Conservation (phyloP, 2,888 invertebrate species). For the Xestia rhomboidea region DNA sequence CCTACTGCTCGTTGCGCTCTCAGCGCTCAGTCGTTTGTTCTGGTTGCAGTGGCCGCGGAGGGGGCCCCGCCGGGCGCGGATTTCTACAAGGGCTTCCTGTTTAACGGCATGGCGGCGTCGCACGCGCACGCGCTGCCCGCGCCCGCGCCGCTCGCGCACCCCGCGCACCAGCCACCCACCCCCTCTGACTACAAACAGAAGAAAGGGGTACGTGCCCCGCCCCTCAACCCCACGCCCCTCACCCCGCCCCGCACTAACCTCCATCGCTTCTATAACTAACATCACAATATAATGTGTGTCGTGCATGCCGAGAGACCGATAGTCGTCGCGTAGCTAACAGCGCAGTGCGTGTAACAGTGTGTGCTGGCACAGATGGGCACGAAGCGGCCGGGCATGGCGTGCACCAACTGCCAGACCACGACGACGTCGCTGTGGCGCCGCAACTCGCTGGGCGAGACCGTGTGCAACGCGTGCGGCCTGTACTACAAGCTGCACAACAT, state of each 20-base stretch:
- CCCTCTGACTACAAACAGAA: conserved; percentile 89
- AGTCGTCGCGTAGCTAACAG: conserved; percentile 7
- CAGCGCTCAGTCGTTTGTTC: conserved; percentile 78
- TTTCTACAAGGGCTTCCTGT: conserved; percentile 96
- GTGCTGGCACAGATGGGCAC: conserved; percentile 89
- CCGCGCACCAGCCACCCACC: conserved; percentile 78
- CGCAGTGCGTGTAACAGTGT: conserved; percentile 40
- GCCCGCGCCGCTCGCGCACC: conserved; percentile 77
- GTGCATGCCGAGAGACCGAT: conserved; percentile 43
- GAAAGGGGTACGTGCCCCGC: conserved; percentile 88
- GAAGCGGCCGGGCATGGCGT: conserved; percentile 94
- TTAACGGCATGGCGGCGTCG: conserved; percentile 91
- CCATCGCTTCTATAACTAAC: conserved; percentile 74
- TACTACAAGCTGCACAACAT: conserved; percentile 98
- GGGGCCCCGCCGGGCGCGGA: conserved; percentile 95
- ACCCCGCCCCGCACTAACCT: conserved; percentile 56
- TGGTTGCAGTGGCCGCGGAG: conserved; percentile 95
- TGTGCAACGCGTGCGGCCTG: conserved; percentile 99
- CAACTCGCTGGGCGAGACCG: conserved; percentile 96
- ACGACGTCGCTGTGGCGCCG: conserved; percentile 96
- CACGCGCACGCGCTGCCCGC: conserved; percentile 77
- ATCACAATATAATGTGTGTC: conserved; percentile 45
- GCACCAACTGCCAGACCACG: conserved; percentile 97
- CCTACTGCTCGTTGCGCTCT: conserved; percentile 65
- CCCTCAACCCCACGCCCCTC: conserved; percentile 59